Evolutionary conservation across 2,888 invertebrate genomes (phyloP), one percentile per base, ranked within the genome.

Genomic region (Entomobrya proxima): DNA sequence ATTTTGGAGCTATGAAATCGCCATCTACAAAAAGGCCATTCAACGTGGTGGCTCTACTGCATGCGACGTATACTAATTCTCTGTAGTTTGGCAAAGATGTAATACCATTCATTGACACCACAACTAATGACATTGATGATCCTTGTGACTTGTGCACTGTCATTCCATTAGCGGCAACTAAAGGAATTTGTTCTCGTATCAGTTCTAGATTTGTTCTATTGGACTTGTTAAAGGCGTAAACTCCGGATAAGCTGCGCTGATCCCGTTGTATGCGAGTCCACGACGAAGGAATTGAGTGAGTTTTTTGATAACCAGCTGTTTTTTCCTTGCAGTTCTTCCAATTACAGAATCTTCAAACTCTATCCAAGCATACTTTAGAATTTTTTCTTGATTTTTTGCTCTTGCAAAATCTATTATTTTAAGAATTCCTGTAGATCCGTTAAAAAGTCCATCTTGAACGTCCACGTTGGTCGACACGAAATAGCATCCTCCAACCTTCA

Each of bases 121-220:
- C 88, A 0, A 88, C 82, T 21, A 5, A 30, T 9, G 27, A 40
- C 0, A 85, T 11, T 0, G 81, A 74, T 7, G 87, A 88, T 9
- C 90, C 90, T 86, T 90, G 90, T 0, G 85, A 55, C 76, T 90
- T 90, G 9, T 81, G 50, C 40, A 90, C 87, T 0, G 90, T 90
- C 24, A 89, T 88, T 13, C 83, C 88, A 77, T 90, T 89, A 1
- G 89, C 89, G 2, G 86, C 24, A 11, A 86, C 75, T 0, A 90
- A n/a, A n/a, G n/a, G n/a, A n/a, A n/a, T n/a, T n/a, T n/a, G n/a
- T n/a, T n/a, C n/a, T n/a, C n/a, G n/a, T n/a, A n/a, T n/a, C n/a
- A n/a, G n/a, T n/a, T n/a, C n/a, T n/a, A n/a, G n/a, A n/a, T n/a
- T n/a, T n/a, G n/a, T n/a, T n/a, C n/a, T n/a, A n/a, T n/a, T n/a